These are phyloP conservation scores for Gerris lacustris DNA, from an alignment of 2,888 invertebrate genomes.

Conservation along the genomic window DNA sequence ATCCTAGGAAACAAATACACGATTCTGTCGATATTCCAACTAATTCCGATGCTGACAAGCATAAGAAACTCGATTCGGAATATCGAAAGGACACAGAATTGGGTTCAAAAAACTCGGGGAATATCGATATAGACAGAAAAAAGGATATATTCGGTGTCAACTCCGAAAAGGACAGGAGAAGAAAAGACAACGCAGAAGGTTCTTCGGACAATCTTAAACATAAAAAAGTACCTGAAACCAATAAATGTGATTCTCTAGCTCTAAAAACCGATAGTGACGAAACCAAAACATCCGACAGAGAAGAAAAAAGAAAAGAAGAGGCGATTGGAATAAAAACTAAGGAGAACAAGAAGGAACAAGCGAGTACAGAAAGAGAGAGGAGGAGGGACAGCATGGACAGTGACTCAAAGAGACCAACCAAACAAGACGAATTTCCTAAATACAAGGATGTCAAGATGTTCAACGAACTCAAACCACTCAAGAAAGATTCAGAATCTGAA, in stretches of 20 bases:
- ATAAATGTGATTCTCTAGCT: constrained; percentile 34
- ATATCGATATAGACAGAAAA: constrained; percentile 26
- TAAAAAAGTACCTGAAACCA: constrained; percentile 33
- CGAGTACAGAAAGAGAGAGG: constrained; percentile 18
- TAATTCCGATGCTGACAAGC: constrained; percentile 20
- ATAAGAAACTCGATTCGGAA: constrained; percentile 17
- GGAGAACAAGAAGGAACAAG: constrained; percentile 32
- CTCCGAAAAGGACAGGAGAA: constrained; percentile 32
- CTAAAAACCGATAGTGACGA: constrained; percentile 31
- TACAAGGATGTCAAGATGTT: background rate
- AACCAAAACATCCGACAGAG: constrained; percentile 33
- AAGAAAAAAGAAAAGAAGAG: constrained; percentile 36
- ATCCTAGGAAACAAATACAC: constrained; percentile 15
- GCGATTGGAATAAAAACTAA: constrained; percentile 29
- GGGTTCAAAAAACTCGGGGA: constrained; percentile 24
- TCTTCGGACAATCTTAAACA: constrained; percentile 30
- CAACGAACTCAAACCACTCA: background rate
- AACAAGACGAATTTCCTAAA: background rate
- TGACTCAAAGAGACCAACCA: background rate
- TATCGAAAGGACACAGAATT: constrained; percentile 24
- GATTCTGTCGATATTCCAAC: constrained; percentile 16
- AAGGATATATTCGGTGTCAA: constrained; percentile 29
- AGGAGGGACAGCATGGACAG: constrained; percentile 20
- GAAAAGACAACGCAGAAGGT: constrained; percentile 30
- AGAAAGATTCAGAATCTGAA: constrained; percentile 20